These are phyloP conservation scores for Hucho hucho DNA, from an alignment of 2,113 vertebrate genomes.

Conservation along the genomic window DNA sequence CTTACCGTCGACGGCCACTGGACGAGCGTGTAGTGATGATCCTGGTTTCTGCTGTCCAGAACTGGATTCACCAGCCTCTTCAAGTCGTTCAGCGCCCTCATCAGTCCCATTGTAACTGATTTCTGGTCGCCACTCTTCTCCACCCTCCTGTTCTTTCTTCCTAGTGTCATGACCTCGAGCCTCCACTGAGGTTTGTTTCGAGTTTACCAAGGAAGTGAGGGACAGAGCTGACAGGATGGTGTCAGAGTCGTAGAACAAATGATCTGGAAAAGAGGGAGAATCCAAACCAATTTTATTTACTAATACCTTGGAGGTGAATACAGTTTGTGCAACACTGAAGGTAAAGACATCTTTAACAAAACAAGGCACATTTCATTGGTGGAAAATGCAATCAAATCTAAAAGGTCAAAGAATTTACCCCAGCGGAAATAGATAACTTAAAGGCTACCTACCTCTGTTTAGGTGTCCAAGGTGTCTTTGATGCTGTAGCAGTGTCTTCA, in stretches of 20 bases:
- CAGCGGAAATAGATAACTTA: no score
- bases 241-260: conserved; percentile 14
- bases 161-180: not conserved
- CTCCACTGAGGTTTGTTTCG: not conserved
- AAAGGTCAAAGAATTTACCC: no score
- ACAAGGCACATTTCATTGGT: no score
- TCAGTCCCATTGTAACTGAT: not conserved
- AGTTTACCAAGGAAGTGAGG: not conserved
- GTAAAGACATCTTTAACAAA: no score
- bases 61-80: not conserved
- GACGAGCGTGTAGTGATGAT: not conserved
- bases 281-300: no score
- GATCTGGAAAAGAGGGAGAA: conserved; percentile 7
- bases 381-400: no score
- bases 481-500: no score
- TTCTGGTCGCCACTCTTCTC: not conserved
- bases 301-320: no score
- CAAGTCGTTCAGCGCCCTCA: not conserved
- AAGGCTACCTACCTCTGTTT: no score
- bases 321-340: no score
- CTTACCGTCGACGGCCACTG: not conserved
- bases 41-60: not conserved
- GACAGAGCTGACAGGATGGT: conserved; percentile 14
- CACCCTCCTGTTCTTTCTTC: not conserved
- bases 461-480: no score